These are phyloP conservation scores for Drosophila lacteicornis DNA, from an alignment of 1,140 invertebrate genomes.

Conservation along the genomic window DNA sequence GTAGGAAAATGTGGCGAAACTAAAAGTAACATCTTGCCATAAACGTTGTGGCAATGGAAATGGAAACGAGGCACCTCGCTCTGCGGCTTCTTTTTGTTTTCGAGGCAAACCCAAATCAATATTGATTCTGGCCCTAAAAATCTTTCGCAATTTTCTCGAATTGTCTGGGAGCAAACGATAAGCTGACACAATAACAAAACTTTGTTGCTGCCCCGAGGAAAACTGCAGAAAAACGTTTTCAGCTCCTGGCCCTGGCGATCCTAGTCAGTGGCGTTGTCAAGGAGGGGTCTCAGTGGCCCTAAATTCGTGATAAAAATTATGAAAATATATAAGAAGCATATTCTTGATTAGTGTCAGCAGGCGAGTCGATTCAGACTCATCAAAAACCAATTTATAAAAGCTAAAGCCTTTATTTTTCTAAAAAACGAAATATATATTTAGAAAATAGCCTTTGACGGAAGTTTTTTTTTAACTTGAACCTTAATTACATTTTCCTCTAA, in stretches of 20 bases:
- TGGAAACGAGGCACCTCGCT: conserved; percentile 4
- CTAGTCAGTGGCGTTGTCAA: neutral
- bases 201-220: conserved; percentile 9
- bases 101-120: conserved; percentile 49
- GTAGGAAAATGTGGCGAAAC: conserved; percentile 40
- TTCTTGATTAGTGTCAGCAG: neutral
- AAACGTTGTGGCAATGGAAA: conserved; percentile 34
- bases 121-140: conserved; percentile 43
- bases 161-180: conserved; percentile 27
- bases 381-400: too few species aligned
- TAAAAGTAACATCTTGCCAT: conserved; percentile 47
- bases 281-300: neutral
- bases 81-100: conserved; percentile 1
- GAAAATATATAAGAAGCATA: neutral
- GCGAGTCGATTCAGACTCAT: neutral
- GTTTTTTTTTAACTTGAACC: too few species aligned
- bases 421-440: neutral
- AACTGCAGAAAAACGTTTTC: conserved; percentile 17
- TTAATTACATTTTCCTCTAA: too few species aligned
- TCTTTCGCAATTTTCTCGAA: conserved; percentile 35
- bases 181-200: conserved; percentile 47
- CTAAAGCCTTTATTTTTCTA: too few species aligned
- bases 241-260: conserved; percentile 9
- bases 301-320: neutral
- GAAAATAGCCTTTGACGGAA: neutral